A percentile compares a stretch with the other conserved stretches of the same genome.
phyloP scores from a whole-genome alignment of 2,888 invertebrate species.

The Calliscelio sp. region DNA sequence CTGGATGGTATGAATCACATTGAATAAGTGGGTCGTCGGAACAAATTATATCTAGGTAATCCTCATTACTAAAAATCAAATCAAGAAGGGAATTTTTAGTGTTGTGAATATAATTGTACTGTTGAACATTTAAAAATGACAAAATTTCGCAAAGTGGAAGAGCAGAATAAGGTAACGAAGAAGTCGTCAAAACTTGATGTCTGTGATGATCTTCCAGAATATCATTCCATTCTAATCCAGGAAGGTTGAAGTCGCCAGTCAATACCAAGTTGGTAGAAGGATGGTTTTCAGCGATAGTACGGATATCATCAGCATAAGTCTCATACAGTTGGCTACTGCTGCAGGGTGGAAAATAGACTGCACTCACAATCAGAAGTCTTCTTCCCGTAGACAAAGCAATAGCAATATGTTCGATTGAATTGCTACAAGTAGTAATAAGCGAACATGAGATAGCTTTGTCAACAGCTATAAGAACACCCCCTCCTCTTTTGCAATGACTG shows the following conservation, averaged over 20 bases:
- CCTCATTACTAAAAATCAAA: not conserved
- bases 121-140: not conserved
- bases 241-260: conserved; percentile 16
- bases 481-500: conserved; percentile 4
- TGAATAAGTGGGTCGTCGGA: not conserved
- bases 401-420: not conserved
- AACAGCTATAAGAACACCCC: conserved; percentile 41
- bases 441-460: not conserved
- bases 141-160: not conserved
- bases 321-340: not conserved
- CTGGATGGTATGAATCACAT: conserved; percentile 13
- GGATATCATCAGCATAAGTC: not conserved
- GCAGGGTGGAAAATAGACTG: conserved; percentile 19
- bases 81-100: not conserved
- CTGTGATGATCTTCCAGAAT: not conserved
- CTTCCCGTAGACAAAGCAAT: not conserved
- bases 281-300: not conserved
- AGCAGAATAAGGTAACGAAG: not conserved
- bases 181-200: not conserved
- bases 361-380: not conserved
- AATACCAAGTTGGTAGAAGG: not conserved
- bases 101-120: not conserved
- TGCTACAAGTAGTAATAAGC: not conserved
- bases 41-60: not conserved
- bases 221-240: conserved; percentile 8